phyloP scores from a whole-genome alignment of 2,888 invertebrate genomes.

The Tenthredo mesomela region DNA sequence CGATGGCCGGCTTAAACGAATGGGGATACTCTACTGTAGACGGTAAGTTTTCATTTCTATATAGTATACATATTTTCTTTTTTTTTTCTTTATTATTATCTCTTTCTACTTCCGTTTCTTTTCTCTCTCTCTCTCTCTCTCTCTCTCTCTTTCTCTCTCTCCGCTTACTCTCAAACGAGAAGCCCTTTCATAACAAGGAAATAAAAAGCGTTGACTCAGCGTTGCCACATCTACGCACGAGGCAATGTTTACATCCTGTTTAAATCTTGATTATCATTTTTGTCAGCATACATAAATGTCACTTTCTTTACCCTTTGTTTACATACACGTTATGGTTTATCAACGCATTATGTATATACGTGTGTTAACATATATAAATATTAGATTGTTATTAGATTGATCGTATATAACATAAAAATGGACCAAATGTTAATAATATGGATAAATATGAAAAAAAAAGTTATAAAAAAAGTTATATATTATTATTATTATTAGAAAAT shows the following conservation, averaged over 20 bases:
- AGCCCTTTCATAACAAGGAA: neutral
- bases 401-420: neutral
- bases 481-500: neutral
- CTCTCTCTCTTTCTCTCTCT: too few relatives aligned
- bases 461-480: neutral
- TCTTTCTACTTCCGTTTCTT: neutral
- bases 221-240: conserved; percentile 49
- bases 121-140: too few relatives aligned
- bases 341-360: neutral
- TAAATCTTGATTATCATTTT: neutral
- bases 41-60: conserved; percentile 78
- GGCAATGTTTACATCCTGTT: conserved; percentile 49
- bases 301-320: neutral
- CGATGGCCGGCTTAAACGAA: conserved; percentile 77
- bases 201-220: conserved; percentile 27
- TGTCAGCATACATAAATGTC: neutral
- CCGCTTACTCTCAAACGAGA: neutral
- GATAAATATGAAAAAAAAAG: neutral
- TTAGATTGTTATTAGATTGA: neutral
- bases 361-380: neutral
- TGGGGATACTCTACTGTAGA: conserved; percentile 83
- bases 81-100: neutral
- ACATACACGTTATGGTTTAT: neutral
- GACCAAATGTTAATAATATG: neutral
- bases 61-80: too few relatives aligned